Conservation (phyloP, 2,797 vertebrate species). For the Oreortyx pictus region DNA sequence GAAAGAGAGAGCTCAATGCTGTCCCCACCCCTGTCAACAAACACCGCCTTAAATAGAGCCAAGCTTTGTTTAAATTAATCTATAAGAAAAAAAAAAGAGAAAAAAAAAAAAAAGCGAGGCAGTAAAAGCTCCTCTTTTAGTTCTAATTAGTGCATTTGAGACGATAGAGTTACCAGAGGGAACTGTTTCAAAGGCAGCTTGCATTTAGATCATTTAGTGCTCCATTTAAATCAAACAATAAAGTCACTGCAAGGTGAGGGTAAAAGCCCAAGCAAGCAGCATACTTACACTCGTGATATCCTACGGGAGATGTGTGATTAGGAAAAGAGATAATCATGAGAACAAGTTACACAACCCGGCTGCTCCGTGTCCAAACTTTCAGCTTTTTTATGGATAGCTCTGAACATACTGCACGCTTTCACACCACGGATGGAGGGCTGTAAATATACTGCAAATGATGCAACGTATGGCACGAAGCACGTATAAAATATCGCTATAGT, state of each 20-base stretch:
- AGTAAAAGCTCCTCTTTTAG: conserved; percentile 59
- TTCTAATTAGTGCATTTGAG: conserved; percentile 55
- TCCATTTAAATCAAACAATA: conserved; percentile 42
- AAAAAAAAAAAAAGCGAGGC: not conserved
- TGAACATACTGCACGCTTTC: not conserved
- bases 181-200: conserved; percentile 17
- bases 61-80: conserved; percentile 58
- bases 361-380: not conserved
- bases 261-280: conserved; percentile 64
- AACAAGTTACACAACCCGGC: not conserved
- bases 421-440: rapidly evolving
- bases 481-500: rapidly evolving
- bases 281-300: conserved; percentile 86
- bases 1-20: not conserved
- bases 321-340: conserved; percentile 68
- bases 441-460: rapidly evolving
- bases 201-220: conserved; percentile 19
- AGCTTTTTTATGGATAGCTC: not conserved
- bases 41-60: conserved; percentile 20
- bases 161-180: conserved; percentile 29
- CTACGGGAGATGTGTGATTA: conserved; percentile 74
- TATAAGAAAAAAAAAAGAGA: not conserved
- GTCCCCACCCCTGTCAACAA: conserved; percentile 49
- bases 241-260: conserved; percentile 57
- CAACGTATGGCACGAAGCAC: not conserved